phyloP scores from a whole-genome alignment of 2,888 invertebrate species.

The Tubulanus polymorphus region DNA sequence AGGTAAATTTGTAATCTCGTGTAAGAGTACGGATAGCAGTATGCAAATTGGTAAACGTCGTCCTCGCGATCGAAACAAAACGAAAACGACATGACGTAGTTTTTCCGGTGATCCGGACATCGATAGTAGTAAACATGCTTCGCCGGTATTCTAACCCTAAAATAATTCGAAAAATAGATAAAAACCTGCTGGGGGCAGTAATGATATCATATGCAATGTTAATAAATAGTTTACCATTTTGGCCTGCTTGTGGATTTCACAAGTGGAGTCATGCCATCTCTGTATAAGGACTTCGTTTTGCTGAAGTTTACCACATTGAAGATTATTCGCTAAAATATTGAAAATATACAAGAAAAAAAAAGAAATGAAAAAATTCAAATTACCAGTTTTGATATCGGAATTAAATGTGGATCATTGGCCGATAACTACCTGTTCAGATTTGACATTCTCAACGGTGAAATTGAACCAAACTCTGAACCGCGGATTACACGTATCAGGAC shows the following conservation, averaged over 20 bases:
- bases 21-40: slow-evolving; percentile 94
- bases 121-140: slow-evolving; percentile 88
- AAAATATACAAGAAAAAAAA: slow-evolving; percentile 2
- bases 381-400: neutral
- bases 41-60: slow-evolving; percentile 90
- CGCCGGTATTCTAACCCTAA: slow-evolving; percentile 56
- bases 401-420: neutral
- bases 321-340: slow-evolving; percentile 73
- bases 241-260: slow-evolving; percentile 86
- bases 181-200: neutral
- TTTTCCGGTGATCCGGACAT: slow-evolving; percentile 76
- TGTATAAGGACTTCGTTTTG: slow-evolving; percentile 83
- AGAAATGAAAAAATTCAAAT: slow-evolving; percentile 4
- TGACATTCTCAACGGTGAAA: slow-evolving; percentile 94
- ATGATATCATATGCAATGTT: neutral
- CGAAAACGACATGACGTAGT: slow-evolving; percentile 88
- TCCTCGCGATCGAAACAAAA: slow-evolving; percentile 94
- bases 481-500: slow-evolving; percentile 95
- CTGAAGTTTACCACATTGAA: slow-evolving; percentile 97
- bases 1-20: slow-evolving; percentile 82
- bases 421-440: slow-evolving; percentile 75
- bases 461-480: slow-evolving; percentile 94
- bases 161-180: slow-evolving; percentile 57
- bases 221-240: slow-evolving; percentile 71
- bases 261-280: slow-evolving; percentile 86